Evolutionary conservation across 23 tunicate genomes (phyloP).

Genomic region (Styela clava): DNA sequence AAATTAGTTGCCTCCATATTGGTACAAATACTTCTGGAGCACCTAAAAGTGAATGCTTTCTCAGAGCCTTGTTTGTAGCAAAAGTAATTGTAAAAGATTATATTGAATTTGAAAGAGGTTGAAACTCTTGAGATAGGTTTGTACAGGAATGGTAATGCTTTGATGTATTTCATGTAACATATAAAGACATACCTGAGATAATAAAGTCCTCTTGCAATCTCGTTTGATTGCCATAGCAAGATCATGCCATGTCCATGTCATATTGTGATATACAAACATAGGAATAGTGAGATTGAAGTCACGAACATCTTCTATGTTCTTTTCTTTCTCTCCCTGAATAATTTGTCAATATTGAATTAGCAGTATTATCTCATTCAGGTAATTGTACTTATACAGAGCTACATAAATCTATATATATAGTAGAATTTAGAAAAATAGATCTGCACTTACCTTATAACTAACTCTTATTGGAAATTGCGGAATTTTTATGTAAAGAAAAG

Average conservation of each 20-base stretch:
- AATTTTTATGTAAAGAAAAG: conserved; percentile 83
- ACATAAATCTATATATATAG: not conserved
- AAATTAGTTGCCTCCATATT: too few relatives aligned
- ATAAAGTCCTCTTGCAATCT: conserved; percentile 66
- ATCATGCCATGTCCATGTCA: conserved; percentile 99
- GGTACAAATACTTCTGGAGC: too few relatives aligned
- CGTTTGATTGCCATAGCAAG: conserved; percentile 87
- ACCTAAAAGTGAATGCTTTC: too few relatives aligned
- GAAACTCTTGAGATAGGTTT: too few relatives aligned
- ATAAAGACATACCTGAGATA: conserved; percentile 62
- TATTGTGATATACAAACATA: conserved; percentile 80
- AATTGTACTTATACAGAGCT: too few relatives aligned
- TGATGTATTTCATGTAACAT: too few relatives aligned
- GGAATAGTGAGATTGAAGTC: conserved; percentile 79
- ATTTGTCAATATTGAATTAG: not conserved
- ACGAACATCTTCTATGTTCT: conserved; percentile 81
- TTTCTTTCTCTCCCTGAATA: conserved; percentile 94
- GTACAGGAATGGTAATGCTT: too few relatives aligned
- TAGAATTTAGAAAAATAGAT: too few relatives aligned
- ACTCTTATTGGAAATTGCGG: conserved; percentile 85
- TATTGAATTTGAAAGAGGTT: too few relatives aligned
- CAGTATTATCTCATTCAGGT: too few relatives aligned
- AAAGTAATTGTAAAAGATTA: too few relatives aligned
- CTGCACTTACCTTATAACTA: conserved; percentile 93
- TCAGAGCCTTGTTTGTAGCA: too few relatives aligned